Base-by-base conservation (phyloP, 2,888 invertebrate genomes). In the Lasioglossum zephyrum region DNA sequence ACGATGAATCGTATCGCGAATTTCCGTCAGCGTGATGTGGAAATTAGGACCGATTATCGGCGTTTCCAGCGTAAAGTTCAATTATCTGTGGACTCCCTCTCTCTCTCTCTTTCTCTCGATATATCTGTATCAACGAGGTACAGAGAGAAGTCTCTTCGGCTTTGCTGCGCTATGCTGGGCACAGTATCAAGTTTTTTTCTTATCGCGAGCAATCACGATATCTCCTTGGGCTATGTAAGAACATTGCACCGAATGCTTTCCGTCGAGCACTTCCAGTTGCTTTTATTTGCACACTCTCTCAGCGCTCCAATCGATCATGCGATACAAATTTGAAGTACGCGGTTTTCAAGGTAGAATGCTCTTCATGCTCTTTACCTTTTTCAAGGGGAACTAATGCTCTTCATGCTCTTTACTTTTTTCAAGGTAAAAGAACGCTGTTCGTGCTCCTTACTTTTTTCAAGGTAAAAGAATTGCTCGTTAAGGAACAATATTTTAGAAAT, bases 21-120 rank as follows among this genome's bases (percentile, higher is more conserved):
- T 63, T 75, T 49, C 66, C 49, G 73, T 39, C 66, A 47, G 57
- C n/a, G 13, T 36, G 31, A n/a, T 36, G 73, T 26, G 73, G 36
- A 63, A 85, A 84, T 84, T 77, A 77, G 53, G 39, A 53, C 18
- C 3, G 69, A 77, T 74, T 70, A 74, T 79, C 77, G 60, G 3
- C 73, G 44, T 26, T 63, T 44, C 36, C 60, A 47, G 44, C 77
- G 73, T 76, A 41, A 81, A 73, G 73, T 78, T 86, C 75, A 85
- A 82, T 85, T 76, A 80, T 78, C 73, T 53, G 76, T 44, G 73
- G 70, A 70, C 66, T 41, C 39, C 36, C 31, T 2, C 39, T 39
- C 39, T 36, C 66, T 36, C 36, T 36, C 36, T 41, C 39, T 66
- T 31, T 31, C 39, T 39, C 39, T 44, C 66, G 75, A 85, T 77